Evolutionary conservation across 2,797 vertebrate genomes (phyloP).

Genomic region (Acanthurus lineatus): DNA sequence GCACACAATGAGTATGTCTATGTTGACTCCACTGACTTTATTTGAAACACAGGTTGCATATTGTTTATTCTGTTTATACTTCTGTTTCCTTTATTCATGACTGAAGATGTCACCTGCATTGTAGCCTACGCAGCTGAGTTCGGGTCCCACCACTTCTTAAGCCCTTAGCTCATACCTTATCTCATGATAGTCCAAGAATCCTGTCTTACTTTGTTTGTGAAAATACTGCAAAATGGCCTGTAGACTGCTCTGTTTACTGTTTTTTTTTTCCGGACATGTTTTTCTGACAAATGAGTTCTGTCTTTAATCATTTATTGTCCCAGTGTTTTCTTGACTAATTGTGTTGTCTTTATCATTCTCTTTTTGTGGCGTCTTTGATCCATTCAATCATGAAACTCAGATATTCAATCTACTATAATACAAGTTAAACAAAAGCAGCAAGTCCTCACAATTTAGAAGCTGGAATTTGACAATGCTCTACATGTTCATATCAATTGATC

Average conservation of each 20-base stretch:
- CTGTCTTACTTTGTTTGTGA: neutral
- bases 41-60: conserved; percentile 28
- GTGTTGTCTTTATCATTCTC: neutral
- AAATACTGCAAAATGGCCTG: neutral
- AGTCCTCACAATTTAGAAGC: neutral
- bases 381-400: neutral
- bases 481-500: neutral
- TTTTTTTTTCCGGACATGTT: neutral
- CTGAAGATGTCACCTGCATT: neutral
- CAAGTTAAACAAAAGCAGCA: neutral
- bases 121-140: no score
- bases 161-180: neutral
- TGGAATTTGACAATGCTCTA: neutral
- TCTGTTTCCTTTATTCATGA: neutral
- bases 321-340: neutral
- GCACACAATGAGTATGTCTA: conserved; percentile 33
- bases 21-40: conserved; percentile 30
- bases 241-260: neutral
- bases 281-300: neutral
- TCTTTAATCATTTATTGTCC: neutral
- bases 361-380: neutral
- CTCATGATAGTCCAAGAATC: neutral
- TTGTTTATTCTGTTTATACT: conserved; percentile 28
- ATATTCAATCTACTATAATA: neutral
- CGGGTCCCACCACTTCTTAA: no score